Evolutionary conservation across 2,888 invertebrate genomes (phyloP), one percentile per base, ranked within the genome.

Genomic region (Scelioninae gen. 2): DNA sequence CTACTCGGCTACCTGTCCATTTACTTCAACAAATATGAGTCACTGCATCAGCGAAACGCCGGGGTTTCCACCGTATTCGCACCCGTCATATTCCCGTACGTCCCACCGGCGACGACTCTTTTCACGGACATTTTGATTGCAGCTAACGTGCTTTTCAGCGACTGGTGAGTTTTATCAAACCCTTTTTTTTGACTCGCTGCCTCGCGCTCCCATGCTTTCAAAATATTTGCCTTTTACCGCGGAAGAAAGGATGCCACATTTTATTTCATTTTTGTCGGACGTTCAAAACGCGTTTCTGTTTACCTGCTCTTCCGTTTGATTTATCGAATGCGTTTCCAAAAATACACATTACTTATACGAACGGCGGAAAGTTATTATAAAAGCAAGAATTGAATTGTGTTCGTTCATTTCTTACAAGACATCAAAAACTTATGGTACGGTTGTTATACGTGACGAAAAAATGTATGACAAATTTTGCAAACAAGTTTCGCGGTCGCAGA

Each of bases 31-130:
- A 83, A 81, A 45, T 86, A 85, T 78, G 86, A 85, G 69, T 78
- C 81, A 10, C 79, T 77, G 71, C 85, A 86, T 65, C 84, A 84
- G 18, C 81, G 83, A 15, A 79, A 82, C 73, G 81, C 82, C 45
- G 86, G 86, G 2, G 81, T 85, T 37, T 82, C 83, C 69, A 82
- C 82, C 19, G 84, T 84, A 25, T 86, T 86, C 73, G 85, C 85
- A 3, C 86, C 86, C 9, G 81, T 86, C 53, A 82, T 86, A 57
- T 73, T 86, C 50, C 85, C 86, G n/a, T 85, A 85, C 73, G 82
- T 86, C 43, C 85, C 86, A 55, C 84, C 86, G 7, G 85, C 85
- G 50, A 85, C 85, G 19, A 82, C 81, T 16, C 80, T 86, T 16
- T 81, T 86, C 41, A 81, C 83, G 10, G 86, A 86, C 60, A 82